Conservation (phyloP, 2,113 vertebrate genomes). For the Xyrauchen texanus region DNA sequence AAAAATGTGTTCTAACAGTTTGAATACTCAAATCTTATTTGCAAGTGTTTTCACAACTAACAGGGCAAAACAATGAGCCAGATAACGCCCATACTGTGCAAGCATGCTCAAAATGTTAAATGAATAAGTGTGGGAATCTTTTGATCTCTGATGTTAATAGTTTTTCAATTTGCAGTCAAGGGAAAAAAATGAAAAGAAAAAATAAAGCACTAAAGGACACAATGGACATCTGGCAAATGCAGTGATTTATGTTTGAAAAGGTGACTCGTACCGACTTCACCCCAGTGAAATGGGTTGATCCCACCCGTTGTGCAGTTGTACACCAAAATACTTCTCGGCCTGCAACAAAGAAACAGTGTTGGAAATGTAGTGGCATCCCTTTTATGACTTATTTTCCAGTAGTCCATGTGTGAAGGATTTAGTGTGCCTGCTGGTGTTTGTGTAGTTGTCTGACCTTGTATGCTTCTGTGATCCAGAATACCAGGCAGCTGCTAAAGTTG, state of each 20-base stretch:
- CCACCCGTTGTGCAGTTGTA: slow-evolving; percentile 98
- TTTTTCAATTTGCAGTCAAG: neutral
- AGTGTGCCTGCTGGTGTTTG: slow-evolving; percentile 15
- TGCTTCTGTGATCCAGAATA: slow-evolving; percentile 90
- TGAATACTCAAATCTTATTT: no score
- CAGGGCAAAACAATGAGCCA: no score
- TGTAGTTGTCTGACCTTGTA: slow-evolving; percentile 67
- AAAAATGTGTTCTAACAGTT: no score
- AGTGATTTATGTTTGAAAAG: neutral
- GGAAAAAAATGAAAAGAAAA: no score
- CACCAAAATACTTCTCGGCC: slow-evolving; percentile 87
- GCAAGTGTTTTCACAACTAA: no score
- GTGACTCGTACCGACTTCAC: slow-evolving; percentile 91
- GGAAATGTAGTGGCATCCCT: neutral
- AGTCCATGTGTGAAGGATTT: slow-evolving; percentile 3
- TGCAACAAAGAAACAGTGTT: slow-evolving; percentile 57
- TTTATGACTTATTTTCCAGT: neutral
- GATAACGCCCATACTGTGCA: no score
- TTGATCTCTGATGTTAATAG: neutral
- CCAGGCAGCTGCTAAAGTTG: slow-evolving; percentile 91
- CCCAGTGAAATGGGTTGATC: slow-evolving; percentile 97
- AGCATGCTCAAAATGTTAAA: neutral
- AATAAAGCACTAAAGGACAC: neutral
- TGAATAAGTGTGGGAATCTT: neutral
- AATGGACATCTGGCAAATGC: neutral